These are phyloP conservation scores for Clivina fossor DNA, from an alignment of 2,888 invertebrate genomes.

Conservation along the genomic window DNA sequence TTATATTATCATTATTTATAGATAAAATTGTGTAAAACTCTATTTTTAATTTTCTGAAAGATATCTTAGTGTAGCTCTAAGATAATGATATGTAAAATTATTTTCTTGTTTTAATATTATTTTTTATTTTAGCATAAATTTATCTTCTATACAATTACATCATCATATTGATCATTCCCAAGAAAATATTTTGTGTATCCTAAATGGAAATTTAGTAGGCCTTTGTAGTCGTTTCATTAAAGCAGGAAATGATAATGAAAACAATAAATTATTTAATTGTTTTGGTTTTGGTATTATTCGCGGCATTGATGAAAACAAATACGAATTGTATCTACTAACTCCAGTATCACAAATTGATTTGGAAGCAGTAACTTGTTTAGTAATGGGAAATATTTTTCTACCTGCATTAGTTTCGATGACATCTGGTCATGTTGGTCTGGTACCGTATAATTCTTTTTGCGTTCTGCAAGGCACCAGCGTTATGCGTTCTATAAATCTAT, in stretches of 20 bases:
- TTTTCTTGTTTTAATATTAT: constrained; percentile 16
- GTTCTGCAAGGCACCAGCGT: constrained; percentile 42
- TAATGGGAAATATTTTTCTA: constrained; percentile 47
- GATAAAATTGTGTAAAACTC: too few species aligned
- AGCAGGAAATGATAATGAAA: constrained; percentile 23
- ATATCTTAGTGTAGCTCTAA: too few species aligned
- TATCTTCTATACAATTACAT: constrained; percentile 54
- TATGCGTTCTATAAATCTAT: too few species aligned
- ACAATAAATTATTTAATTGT: constrained; percentile 34
- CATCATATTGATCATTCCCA: constrained; percentile 40
- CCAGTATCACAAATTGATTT: constrained; percentile 56
- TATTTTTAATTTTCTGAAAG: too few species aligned
- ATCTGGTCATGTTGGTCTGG: constrained; percentile 47
- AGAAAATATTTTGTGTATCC: constrained; percentile 55
- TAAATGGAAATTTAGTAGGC: constrained; percentile 70
- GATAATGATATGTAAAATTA: too few species aligned
- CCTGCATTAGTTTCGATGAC: constrained; percentile 50
- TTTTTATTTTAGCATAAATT: constrained; percentile 57
- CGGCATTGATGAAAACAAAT: constrained; percentile 63
- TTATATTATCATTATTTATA: too few species aligned
- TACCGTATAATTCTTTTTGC: constrained; percentile 47
- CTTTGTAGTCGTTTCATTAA: constrained; percentile 54
- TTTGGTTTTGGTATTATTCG: constrained; percentile 67
- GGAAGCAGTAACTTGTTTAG: constrained; percentile 58
- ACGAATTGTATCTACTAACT: constrained; percentile 65